Evolutionary conservation across 2,888 invertebrate species (phyloP).

Genomic region (Lepidochitona cinerea): DNA sequence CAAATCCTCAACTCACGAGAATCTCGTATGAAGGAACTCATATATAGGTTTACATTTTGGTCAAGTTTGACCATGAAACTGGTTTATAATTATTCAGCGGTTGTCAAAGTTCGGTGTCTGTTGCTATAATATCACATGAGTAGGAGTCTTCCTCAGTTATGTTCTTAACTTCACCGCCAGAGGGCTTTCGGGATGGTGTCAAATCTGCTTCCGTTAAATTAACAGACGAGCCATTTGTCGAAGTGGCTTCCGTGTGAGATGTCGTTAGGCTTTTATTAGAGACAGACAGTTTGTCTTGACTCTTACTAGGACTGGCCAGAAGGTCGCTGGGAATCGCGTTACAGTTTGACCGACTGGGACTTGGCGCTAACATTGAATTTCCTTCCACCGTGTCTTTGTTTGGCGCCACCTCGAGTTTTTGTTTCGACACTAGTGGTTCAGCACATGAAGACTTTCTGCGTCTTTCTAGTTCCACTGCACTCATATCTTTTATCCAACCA

Average conservation of each 20-base stretch:
- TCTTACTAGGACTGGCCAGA: background rate
- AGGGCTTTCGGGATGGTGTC: background rate
- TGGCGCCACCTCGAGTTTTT: background rate
- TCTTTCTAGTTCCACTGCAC: background rate
- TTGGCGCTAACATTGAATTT: background rate
- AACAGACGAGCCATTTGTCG: background rate
- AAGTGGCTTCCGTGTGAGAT: background rate
- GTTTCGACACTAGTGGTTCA: background rate
- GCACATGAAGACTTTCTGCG: constrained; percentile 3
- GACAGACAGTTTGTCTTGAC: background rate
- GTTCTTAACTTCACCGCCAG: background rate
- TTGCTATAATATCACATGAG: background rate
- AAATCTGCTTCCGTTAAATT: background rate
- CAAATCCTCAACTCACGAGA: too few species aligned
- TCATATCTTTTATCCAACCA: constrained; percentile 22
- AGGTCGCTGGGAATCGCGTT: background rate
- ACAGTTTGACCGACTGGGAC: background rate
- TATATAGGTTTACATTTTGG: background rate
- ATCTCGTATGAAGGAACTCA: too few species aligned
- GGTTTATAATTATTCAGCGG: background rate
- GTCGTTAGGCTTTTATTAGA: background rate
- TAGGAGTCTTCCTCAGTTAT: background rate
- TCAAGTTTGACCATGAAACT: background rate
- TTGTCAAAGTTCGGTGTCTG: background rate
- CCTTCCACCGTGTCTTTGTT: background rate